Percentiles rank a stretch among this genome's conserved stretches.
These are phyloP conservation scores for Actinostola sp. DNA, from an alignment of 92 coral and sea anemone genomes.

Conservation along the genomic window DNA sequence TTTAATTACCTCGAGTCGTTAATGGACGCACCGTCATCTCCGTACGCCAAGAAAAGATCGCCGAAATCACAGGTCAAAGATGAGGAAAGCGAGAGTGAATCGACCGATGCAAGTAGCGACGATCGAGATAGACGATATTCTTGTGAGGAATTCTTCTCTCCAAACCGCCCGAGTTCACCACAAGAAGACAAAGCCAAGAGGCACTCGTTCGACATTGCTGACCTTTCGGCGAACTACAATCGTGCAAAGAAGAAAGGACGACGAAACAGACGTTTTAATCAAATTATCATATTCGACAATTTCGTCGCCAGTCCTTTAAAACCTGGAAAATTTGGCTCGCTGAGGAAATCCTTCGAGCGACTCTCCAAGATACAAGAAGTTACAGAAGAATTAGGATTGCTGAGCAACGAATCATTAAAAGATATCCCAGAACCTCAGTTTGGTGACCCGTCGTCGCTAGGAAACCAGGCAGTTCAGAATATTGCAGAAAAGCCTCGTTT, in stretches of 20 bases:
- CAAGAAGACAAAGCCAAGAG: constrained; percentile 48
- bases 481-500: constrained; percentile 9
- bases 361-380: constrained; percentile 82
- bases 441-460: not conserved
- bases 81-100: constrained; percentile 69
- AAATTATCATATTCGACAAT: constrained; percentile 77
- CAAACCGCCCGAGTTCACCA: constrained; percentile 18
- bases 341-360: constrained; percentile 83
- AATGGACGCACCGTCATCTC: constrained; percentile 79
- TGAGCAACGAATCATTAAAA: constrained; percentile 21
- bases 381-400: constrained; percentile 59
- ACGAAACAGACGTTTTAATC: constrained; percentile 48
- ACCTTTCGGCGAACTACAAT: constrained; percentile 55
- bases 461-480: constrained; percentile 7
- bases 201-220: constrained; percentile 83
- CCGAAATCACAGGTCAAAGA: constrained; percentile 4
- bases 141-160: constrained; percentile 51
- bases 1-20: constrained; percentile 52
- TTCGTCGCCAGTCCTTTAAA: constrained; percentile 81
- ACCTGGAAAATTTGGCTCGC: constrained; percentile 87
- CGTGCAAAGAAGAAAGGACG: constrained; percentile 43
- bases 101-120: constrained; percentile 72
- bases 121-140: constrained; percentile 48
- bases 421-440: constrained; percentile 2
- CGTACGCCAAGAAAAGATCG: constrained; percentile 30